Evolutionary conservation across 2,113 vertebrate species (phyloP), one percentile per base, ranked within the genome.

Genomic region (Megaceryle torquata): DNA sequence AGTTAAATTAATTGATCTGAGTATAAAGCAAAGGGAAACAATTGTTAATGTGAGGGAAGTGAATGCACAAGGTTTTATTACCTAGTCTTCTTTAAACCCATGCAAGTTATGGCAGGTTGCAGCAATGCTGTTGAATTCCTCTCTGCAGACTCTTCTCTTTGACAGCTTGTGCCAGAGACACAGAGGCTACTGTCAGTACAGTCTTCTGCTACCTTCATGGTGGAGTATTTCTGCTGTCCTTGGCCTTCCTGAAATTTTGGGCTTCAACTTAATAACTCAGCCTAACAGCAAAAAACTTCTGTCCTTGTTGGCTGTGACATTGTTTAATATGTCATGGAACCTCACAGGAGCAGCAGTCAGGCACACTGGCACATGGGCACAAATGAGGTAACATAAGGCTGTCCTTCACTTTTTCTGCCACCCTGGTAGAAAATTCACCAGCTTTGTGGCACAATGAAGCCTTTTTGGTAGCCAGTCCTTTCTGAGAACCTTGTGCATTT

Each of bases 291-390:
- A 21, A 56, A 67, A 39, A 3, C 5, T 15, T 59, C 15, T 19
- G n/a, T 37, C 46, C 10, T 61, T 6, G 18, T 46, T 53, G n/a
- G n/a, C 70, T 67, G 59, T n/a, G 51, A 43, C 24, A 25, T 13
- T 51, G 50, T 22, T 44, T 37, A 50, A 11, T 4, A 10, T 25
- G 9, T 28, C 13, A 5, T 2, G 12, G 56, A 22, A 21, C 33
- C 43, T 75, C 14, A 1, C 22, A 29, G 46, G 59, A 78, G 31
- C 59, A 74, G 22, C 67, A 67, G 17, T 7, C 11, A 24, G 43
- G 18, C n/a, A 56, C 31, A 20, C 3, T 1, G 3, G 20, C 21
- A 43, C 41, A 13, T 1, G 2, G 8, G 64, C 13, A 2, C 0
- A 8, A 59, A 17, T 24, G n/a, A 56, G 44, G 25, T 53, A 37